These are phyloP conservation scores for Apamea crenata DNA, from an alignment of 2,888 invertebrate genomes.

Conservation along the genomic window DNA sequence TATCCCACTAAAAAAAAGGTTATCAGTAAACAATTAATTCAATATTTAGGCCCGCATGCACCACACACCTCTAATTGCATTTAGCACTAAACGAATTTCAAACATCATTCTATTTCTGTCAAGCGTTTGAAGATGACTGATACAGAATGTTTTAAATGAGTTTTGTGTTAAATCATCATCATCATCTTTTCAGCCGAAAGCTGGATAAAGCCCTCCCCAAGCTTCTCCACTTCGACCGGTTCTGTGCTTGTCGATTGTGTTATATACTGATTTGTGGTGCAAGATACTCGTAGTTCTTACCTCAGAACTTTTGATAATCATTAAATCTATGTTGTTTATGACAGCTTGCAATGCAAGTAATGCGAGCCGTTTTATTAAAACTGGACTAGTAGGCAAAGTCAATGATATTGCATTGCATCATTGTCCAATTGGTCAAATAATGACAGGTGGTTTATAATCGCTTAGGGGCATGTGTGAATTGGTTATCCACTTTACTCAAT, in stretches of 20 bases:
- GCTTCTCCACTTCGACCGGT: no score
- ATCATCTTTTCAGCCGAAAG: no score
- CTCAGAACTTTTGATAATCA: background rate
- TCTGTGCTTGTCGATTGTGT: no score
- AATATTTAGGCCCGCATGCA: no score
- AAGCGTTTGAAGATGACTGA: background rate
- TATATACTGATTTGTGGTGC: background rate
- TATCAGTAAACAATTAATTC: no score
- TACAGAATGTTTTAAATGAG: background rate
- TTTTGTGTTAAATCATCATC: no score
- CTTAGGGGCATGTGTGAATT: slow-evolving; percentile 40
- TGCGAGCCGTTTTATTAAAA: slow-evolving; percentile 28
- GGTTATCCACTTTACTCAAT: slow-evolving; percentile 43
- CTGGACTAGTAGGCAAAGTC: slow-evolving; percentile 26
- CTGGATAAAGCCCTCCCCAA: no score
- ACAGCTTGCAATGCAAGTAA: slow-evolving; percentile 13
- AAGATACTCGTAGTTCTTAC: background rate
- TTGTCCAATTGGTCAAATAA: slow-evolving; percentile 37
- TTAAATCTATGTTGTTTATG: slow-evolving; percentile 2
- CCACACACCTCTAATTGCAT: background rate
- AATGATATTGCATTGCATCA: slow-evolving; percentile 42
- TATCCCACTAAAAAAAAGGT: no score
- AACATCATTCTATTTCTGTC: background rate
- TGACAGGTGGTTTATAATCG: slow-evolving; percentile 31
- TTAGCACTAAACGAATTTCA: background rate